Evolutionary conservation across 2,113 vertebrate genomes (phyloP), one percentile per base, ranked within the genome.

Genomic region (Strix aluco): DNA sequence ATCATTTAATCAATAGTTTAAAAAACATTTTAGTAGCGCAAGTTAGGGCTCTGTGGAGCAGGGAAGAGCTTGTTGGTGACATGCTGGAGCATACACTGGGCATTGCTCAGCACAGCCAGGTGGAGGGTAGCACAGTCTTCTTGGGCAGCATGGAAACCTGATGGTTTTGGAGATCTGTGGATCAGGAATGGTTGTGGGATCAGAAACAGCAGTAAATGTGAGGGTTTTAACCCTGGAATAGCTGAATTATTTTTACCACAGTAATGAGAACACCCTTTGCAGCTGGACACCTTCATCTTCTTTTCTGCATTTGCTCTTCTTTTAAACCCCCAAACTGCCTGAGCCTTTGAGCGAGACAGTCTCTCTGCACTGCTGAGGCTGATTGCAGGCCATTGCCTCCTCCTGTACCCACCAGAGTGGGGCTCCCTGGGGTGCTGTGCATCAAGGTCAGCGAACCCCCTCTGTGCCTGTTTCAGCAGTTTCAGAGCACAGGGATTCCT

Each of bases 331-430:
- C 27, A 15, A 75, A 44, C 15, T 36, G 5, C 13, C 18, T 8
- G 5, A 54, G 26, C 4, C n/a, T 72, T 20, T 34, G 40, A 75
- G 46, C 15, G 1, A 57, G 36, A 18, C 44, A 46, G 44, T 46
- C 27, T 10, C 69, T 26, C 32, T 59, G 36, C 22, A 18, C 6
- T 78, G 46, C 46, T 36, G 46, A 13, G 55, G 5, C 3, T 67
- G 46, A 14, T 3, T 51, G 25, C 23, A 30, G 51, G 51, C 42
- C 52, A 26, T 30, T 74, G 57, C 18, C 25, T 47, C 15, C 57
- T 65, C 51, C 38, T 4, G 59, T 17, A 15, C 5, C 4, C 0
- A 0, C 23, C 36, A 55, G 18, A 36, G 40, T 5, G 3, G 44
- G 25, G 21, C 1, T 72, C 13, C 40, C 52, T 15, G 42, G 20